phyloP scores from a whole-genome alignment of 2,888 invertebrate species.

The Tipula helvola region DNA sequence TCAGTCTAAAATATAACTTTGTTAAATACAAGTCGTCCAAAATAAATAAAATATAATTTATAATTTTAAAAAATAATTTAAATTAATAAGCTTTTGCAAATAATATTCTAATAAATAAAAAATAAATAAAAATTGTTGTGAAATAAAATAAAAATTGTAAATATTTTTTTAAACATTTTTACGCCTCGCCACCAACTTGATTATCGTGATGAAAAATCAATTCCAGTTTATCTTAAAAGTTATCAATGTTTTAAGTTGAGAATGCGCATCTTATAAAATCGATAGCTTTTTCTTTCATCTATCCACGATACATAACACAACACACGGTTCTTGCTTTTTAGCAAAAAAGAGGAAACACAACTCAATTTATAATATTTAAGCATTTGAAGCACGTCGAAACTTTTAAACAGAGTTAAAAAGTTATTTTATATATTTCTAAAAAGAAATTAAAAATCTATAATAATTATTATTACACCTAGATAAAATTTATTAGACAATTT shows the following conservation, averaged over 20 bases:
- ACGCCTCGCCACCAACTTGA: no score
- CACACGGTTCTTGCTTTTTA: background rate
- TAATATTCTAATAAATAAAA: background rate
- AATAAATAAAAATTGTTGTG: background rate
- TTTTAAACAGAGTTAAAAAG: background rate
- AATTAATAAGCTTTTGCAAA: background rate
- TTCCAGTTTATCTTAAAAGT: background rate
- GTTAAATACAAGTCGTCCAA: slow-evolving; percentile 1
- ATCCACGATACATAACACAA: background rate
- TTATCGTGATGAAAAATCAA: background rate
- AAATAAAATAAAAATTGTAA: background rate
- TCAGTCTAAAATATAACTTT: background rate
- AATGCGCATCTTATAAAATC: slow-evolving; percentile 8
- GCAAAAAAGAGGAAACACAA: background rate
- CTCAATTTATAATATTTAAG: background rate
- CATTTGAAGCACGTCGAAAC: background rate
- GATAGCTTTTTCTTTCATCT: background rate
- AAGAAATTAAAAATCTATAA: background rate
- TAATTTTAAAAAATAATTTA: background rate
- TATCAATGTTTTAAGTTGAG: background rate
- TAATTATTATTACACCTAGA: background rate
- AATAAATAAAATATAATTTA: background rate
- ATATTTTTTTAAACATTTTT: background rate
- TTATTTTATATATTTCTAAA: background rate
- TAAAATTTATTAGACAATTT: background rate